These are phyloP conservation scores for Osmoderma eremita DNA, from an alignment of 2,888 invertebrate genomes.

Conservation along the genomic window DNA sequence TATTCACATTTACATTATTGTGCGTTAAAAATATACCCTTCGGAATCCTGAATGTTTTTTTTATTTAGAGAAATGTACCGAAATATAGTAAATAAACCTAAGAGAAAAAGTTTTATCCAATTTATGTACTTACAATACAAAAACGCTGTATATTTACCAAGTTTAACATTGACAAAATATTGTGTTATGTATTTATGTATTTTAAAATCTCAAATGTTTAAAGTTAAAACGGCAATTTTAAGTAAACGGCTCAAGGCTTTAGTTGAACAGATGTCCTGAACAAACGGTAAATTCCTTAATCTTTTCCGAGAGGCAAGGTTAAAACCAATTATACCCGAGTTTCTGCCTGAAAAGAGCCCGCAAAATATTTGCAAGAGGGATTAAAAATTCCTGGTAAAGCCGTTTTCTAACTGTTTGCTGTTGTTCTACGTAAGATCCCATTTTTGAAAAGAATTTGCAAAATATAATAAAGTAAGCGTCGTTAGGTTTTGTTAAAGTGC, in stretches of 20 bases:
- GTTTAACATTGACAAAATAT: too few species aligned
- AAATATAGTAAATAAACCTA: too few species aligned
- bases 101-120: too few species aligned
- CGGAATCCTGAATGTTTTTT: too few species aligned
- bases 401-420: background rate
- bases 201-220: too few species aligned
- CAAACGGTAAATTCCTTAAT: background rate
- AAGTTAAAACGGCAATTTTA: too few species aligned
- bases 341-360: background rate
- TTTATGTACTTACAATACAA: too few species aligned
- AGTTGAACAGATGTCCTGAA: slow-evolving; percentile 12
- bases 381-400: slow-evolving; percentile 20
- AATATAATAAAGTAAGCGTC: slow-evolving; percentile 2
- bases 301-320: background rate
- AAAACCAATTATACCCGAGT: slow-evolving; percentile 28
- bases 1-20: too few species aligned
- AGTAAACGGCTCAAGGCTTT: background rate
- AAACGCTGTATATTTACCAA: too few species aligned
- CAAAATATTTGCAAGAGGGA: slow-evolving; percentile 22
- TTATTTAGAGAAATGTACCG: too few species aligned
- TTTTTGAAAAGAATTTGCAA: slow-evolving; percentile 8
- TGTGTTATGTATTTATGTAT: too few species aligned
- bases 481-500: background rate
- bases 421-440: slow-evolving; percentile 3
- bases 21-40: too few species aligned